A percentile compares a stretch with the other conserved stretches of the same genome.
Conservation (phyloP, 2,888 invertebrate species). For the Ferrisia virgata region DNA sequence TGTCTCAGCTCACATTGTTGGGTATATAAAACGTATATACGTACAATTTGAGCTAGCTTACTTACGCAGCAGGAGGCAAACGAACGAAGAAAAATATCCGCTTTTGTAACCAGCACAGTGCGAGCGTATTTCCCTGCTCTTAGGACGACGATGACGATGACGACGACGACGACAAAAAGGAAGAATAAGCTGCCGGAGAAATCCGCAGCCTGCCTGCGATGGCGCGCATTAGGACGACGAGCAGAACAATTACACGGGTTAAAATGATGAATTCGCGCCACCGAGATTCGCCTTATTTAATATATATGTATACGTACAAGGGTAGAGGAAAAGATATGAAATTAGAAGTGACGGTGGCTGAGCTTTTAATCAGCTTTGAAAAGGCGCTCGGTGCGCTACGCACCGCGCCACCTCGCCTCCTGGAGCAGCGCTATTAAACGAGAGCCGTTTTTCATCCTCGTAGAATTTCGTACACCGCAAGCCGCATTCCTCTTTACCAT, state of each 20-base stretch:
- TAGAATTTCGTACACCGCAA: background rate
- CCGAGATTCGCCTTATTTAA: conserved; percentile 44
- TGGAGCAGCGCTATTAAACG: conserved; percentile 34
- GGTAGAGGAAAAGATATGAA: conserved; percentile 42
- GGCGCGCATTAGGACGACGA: background rate
- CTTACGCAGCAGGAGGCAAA: too few species aligned
- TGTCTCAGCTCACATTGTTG: too few species aligned
- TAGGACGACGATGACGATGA: too few species aligned
- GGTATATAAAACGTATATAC: too few species aligned
- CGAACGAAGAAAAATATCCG: too few species aligned
- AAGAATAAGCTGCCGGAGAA: background rate
- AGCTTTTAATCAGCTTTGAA: conserved; percentile 45
- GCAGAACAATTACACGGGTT: conserved; percentile 44
- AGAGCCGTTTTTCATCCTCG: conserved; percentile 4
- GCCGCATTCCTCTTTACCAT: background rate
- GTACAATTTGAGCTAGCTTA: too few species aligned
- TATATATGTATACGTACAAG: too few species aligned
- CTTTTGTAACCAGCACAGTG: too few species aligned
- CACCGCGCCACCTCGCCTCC: background rate
- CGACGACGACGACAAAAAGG: background rate
- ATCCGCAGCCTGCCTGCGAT: too few species aligned
- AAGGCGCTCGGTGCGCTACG: conserved; percentile 38
- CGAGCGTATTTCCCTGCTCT: too few species aligned
- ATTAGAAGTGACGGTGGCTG: conserved; percentile 46
- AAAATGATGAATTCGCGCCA: conserved; percentile 46